Conservation (phyloP, 2,888 invertebrate genomes). For the Hydraecia micacea region DNA sequence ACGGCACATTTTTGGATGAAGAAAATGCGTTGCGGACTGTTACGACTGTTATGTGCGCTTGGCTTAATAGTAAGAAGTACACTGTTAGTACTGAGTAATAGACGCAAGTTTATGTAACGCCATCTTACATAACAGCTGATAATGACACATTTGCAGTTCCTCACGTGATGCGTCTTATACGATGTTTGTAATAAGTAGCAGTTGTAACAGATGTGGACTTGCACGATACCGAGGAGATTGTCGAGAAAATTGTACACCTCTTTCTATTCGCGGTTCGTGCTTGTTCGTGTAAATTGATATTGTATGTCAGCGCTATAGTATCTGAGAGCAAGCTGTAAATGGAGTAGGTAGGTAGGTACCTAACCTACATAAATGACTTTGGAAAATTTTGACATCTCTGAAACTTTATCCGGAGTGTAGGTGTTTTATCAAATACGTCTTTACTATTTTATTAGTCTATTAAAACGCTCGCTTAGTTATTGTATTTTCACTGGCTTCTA, state of each 20-base stretch:
- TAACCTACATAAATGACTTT: neutral
- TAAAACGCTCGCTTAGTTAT: neutral
- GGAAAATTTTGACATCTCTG: neutral
- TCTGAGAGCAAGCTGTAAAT: slow-evolving; percentile 3
- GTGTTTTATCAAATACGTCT: neutral
- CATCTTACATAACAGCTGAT: slow-evolving; percentile 42
- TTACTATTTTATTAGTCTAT: neutral
- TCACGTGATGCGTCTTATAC: slow-evolving; percentile 40
- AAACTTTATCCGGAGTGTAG: neutral
- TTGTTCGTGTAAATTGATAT: slow-evolving; percentile 29
- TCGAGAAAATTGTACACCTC: slow-evolving; percentile 30
- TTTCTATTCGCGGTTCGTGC: slow-evolving; percentile 1
- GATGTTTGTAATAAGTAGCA: slow-evolving; percentile 34
- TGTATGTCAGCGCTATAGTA: neutral
- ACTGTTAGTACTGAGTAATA: neutral
- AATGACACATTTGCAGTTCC: slow-evolving; percentile 32
- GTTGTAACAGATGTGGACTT: slow-evolving; percentile 16
- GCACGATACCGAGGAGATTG: slow-evolving; percentile 7
- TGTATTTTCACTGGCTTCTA: too few relatives aligned
- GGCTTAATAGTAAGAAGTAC: slow-evolving; percentile 13
- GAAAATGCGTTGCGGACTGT: neutral
- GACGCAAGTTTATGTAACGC: slow-evolving; percentile 31
- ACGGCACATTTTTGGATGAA: neutral
- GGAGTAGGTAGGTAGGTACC: neutral
- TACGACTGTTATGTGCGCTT: neutral